phyloP scores from a whole-genome alignment of 2,113 vertebrate genomes.

The Orycteropus afer region DNA sequence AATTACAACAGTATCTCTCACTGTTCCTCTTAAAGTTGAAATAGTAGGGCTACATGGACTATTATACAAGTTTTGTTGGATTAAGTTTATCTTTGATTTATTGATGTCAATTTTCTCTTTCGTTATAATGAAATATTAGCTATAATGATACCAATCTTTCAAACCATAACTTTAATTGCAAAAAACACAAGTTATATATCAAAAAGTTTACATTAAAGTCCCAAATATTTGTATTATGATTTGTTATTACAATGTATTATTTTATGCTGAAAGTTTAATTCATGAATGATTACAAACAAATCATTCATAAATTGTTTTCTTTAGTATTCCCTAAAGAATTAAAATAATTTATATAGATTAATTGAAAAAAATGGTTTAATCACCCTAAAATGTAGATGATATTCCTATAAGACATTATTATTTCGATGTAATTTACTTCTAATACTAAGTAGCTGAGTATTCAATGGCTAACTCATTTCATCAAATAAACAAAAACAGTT shows the following conservation, averaged over 20 bases:
- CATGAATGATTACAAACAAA: conserved; percentile 33
- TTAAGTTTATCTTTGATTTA: conserved; percentile 37
- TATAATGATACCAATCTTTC: conserved; percentile 24
- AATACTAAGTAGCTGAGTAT: background rate
- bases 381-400: background rate
- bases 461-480: background rate
- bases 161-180: background rate
- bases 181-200: background rate
- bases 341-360: conserved; percentile 36
- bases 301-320: background rate
- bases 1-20: background rate
- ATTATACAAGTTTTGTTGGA: background rate
- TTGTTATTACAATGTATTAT: background rate
- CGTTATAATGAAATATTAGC: conserved; percentile 45
- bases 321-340: conserved; percentile 45
- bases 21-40: background rate
- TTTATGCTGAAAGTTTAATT: conserved; percentile 30
- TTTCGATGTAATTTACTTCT: conserved; percentile 24
- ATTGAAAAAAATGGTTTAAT: background rate
- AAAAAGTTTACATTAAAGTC: background rate
- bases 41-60: background rate
- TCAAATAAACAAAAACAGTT: background rate
- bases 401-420: background rate
- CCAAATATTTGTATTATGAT: background rate
- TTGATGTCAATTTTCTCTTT: background rate